A percentile compares a stretch with the other conserved stretches of the same genome.
Conservation (phyloP, 1,140 invertebrate genomes). For the Diabrotica virgifera region DNA sequence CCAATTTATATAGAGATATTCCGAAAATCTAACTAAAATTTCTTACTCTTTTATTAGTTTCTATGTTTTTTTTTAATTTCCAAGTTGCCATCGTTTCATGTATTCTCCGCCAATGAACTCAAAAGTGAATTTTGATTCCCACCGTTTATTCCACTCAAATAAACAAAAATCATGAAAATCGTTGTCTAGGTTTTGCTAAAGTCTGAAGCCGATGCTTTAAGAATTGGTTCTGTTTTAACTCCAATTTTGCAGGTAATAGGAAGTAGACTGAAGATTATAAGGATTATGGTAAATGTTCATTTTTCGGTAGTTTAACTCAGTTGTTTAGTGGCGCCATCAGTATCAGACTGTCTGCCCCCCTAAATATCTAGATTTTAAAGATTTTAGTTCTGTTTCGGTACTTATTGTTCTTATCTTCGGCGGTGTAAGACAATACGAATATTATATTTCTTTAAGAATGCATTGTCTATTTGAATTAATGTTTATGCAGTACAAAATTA, state of each 20-base stretch:
- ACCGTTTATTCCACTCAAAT: conserved; percentile 15
- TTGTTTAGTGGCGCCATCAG: conserved; percentile 7
- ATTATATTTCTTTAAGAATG: no score
- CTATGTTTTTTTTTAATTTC: no score
- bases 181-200: conserved; percentile 1
- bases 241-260: conserved; percentile 12
- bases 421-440: no score
- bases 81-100: no score
- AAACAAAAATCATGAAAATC: conserved; percentile 8
- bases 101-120: no score
- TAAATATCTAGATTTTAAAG: background rate
- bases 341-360: conserved; percentile 15
- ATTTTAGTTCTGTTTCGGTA: background rate
- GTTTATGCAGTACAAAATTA: no score
- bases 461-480: no score
- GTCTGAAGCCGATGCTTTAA: background rate
- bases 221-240: conserved; percentile 13
- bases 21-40: no score
- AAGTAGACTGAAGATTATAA: conserved; percentile 14
- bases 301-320: conserved; percentile 14
- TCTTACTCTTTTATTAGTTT: no score
- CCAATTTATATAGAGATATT: no score
- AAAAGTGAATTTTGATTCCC: conserved; percentile 14
- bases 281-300: conserved; percentile 18
- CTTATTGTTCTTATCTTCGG: no score